Conservation (phyloP, 92 coral and sea anemone genomes). For the Porites evermanni region DNA sequence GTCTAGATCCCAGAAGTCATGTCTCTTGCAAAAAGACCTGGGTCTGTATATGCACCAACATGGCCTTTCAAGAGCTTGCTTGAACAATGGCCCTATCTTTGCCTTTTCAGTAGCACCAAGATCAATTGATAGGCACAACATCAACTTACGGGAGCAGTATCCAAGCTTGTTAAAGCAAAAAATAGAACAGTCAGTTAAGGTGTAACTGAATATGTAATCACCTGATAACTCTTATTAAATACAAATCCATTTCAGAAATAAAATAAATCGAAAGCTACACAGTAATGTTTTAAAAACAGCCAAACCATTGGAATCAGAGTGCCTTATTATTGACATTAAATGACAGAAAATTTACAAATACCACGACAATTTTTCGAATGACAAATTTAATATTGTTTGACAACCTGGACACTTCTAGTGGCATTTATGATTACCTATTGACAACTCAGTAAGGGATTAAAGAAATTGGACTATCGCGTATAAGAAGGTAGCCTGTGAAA, state of each 20-base stretch:
- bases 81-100: too few species aligned
- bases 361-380: slow-evolving; percentile 1
- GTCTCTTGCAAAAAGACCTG: slow-evolving; percentile 13
- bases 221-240: neutral
- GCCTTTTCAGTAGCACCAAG: neutral
- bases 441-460: slow-evolving; percentile 10
- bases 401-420: slow-evolving; percentile 21
- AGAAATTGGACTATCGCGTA: slow-evolving; percentile 1
- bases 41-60: neutral
- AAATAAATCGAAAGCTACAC: slow-evolving; percentile 12
- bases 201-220: too few species aligned
- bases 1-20: slow-evolving; percentile 21
- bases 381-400: slow-evolving; percentile 14
- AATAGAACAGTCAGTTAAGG: too few species aligned
- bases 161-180: too few species aligned
- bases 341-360: neutral
- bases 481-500: slow-evolving; percentile 12
- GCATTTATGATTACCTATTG: slow-evolving; percentile 20
- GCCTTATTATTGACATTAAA: slow-evolving; percentile 10
- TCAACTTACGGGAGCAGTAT: slow-evolving; percentile 16
- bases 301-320: slow-evolving; percentile 10
- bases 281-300: slow-evolving; percentile 6
- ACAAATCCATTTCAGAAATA: slow-evolving; percentile 8
- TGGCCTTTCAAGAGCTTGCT: too few species aligned
- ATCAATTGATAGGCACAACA: slow-evolving; percentile 24